These are phyloP conservation scores for Coenobita brevimanus DNA, from an alignment of 1,140 invertebrate genomes.

Conservation along the genomic window DNA sequence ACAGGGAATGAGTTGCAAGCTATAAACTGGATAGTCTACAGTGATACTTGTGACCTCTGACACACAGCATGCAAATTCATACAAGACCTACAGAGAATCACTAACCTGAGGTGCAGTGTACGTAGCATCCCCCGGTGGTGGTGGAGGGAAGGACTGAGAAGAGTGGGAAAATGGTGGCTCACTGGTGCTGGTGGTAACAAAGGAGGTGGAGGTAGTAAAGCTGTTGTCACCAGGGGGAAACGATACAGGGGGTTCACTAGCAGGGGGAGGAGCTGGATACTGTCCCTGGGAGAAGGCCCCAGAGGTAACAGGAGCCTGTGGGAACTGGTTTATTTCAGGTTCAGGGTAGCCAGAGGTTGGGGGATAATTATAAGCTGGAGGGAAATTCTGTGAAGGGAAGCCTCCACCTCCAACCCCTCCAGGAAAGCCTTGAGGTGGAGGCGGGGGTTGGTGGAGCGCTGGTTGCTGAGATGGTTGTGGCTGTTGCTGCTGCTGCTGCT, in stretches of 20 bases:
- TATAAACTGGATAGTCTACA: too few species aligned
- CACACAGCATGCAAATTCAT: too few species aligned
- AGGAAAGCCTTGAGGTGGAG: slow-evolving; percentile 54
- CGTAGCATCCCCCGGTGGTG: slow-evolving; percentile 44
- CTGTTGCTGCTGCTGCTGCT: slow-evolving; percentile 71
- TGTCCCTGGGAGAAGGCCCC: slow-evolving; percentile 42
- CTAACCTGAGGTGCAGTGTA: slow-evolving; percentile 45
- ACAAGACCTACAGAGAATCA: too few species aligned
- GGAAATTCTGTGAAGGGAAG: slow-evolving; percentile 42
- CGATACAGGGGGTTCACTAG: slow-evolving; percentile 33
- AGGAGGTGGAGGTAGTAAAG: slow-evolving; percentile 44
- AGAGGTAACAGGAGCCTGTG: slow-evolving; percentile 25
- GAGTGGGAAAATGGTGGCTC: slow-evolving; percentile 46
- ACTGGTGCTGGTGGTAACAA: slow-evolving; percentile 19
- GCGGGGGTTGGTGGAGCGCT: slow-evolving; percentile 66
- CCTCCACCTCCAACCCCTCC: slow-evolving; percentile 39
- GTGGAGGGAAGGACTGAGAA: slow-evolving; percentile 44
- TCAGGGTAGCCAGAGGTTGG: slow-evolving; percentile 56
- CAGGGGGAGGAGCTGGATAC: slow-evolving; percentile 39
- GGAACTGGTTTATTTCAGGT: slow-evolving; percentile 32
- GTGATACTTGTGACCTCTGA: too few species aligned
- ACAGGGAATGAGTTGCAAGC: too few species aligned
- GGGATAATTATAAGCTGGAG: slow-evolving; percentile 48
- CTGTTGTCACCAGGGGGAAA: slow-evolving; percentile 54
- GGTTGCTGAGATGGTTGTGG: slow-evolving; percentile 60